Evolutionary conservation across 2,888 invertebrate genomes (phyloP).

Genomic region (Poecilus cupreus): DNA sequence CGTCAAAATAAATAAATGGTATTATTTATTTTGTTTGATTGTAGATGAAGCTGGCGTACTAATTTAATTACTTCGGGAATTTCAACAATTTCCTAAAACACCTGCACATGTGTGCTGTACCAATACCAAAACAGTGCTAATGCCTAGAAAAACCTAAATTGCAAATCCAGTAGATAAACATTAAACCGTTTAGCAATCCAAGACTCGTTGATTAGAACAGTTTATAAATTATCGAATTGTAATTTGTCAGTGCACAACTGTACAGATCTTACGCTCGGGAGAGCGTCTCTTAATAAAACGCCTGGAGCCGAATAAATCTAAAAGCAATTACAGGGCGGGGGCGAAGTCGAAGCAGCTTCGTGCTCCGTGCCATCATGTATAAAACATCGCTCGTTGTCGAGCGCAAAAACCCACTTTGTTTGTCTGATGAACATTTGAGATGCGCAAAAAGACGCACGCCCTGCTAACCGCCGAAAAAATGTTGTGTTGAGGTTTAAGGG

Average conservation of each 20-base stretch:
- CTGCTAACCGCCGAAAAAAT: constrained; percentile 30
- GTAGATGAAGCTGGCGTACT: too few species aligned
- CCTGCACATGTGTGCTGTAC: too few species aligned
- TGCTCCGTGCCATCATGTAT: constrained; percentile 41
- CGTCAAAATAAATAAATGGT: too few species aligned
- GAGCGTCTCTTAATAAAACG: constrained; percentile 42
- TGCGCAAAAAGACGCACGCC: constrained; percentile 47
- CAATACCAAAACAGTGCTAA: too few species aligned
- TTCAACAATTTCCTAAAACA: too few species aligned
- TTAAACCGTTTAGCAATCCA: background rate
- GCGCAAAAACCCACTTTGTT: constrained; percentile 56
- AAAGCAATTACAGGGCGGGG: constrained; percentile 36
- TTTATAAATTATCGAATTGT: constrained; percentile 38
- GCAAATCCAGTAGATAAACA: background rate
- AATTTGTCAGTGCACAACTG: constrained; percentile 19
- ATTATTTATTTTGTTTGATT: too few species aligned
- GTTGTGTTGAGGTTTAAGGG: constrained; percentile 32
- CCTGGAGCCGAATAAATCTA: constrained; percentile 30
- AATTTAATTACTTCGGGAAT: too few species aligned
- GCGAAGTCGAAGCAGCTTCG: constrained; percentile 7
- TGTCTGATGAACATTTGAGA: constrained; percentile 56
- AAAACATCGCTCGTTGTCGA: constrained; percentile 41
- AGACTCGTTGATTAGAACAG: constrained; percentile 1
- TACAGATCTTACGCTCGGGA: constrained; percentile 1
- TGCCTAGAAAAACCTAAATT: too few species aligned